Evolutionary conservation across 1,140 invertebrate species (phyloP).

Genomic region (Apolygus lucorum): DNA sequence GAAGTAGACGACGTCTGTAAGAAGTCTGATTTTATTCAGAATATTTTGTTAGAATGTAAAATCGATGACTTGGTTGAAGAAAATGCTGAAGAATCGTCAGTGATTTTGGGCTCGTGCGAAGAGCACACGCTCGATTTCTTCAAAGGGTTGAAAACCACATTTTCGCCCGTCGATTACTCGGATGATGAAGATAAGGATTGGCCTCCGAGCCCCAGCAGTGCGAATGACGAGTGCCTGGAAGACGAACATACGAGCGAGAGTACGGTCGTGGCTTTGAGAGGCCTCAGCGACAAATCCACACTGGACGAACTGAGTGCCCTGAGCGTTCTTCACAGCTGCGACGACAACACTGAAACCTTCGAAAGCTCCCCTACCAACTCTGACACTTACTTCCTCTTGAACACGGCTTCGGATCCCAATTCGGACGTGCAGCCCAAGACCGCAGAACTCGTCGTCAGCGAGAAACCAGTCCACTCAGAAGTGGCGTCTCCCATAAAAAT

Average conservation of each 20-base stretch:
- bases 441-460: background rate
- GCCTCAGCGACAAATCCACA: background rate
- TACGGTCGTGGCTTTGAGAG: background rate
- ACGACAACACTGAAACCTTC: background rate
- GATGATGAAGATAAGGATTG: slow-evolving; percentile 12
- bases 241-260: slow-evolving; percentile 6
- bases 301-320: background rate
- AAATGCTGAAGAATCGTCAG: slow-evolving; percentile 40
- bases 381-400: background rate
- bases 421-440: background rate
- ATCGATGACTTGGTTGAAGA: background rate
- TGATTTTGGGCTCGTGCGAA: slow-evolving; percentile 48
- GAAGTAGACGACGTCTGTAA: background rate
- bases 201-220: background rate
- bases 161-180: slow-evolving; percentile 16
- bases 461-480: background rate
- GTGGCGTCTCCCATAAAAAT: background rate
- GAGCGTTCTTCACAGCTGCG: background rate
- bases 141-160: slow-evolving; percentile 43
- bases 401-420: background rate
- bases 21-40: slow-evolving; percentile 12
- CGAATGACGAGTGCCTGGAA: slow-evolving; percentile 14
- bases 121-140: slow-evolving; percentile 46
- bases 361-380: slow-evolving; percentile 9
- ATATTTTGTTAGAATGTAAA: too few relatives aligned